Base-by-base conservation (phyloP, 2,888 invertebrate genomes). In the Agrypnus murinus region DNA sequence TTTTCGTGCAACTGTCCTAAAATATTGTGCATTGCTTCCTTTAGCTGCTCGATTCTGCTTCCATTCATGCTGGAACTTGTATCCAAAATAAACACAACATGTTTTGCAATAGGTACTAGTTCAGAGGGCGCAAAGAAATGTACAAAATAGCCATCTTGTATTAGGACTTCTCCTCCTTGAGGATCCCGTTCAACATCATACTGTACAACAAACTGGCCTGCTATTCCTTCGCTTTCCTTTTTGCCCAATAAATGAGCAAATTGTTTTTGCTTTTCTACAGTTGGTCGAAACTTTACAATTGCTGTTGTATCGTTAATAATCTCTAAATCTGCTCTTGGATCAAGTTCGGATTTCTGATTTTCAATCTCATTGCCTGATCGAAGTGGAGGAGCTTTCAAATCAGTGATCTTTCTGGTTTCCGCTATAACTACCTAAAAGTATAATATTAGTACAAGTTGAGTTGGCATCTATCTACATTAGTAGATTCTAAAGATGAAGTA, bases 31-130 rank as follows among this genome's bases (percentile, higher is more conserved):
- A 93, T 92, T 19, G 93, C 92, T 65, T 89, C 88, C 62, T 89
- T 88, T n/a, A 92, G 84, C 83, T 93, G 92, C 15, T 86, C 83
- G 45, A 93, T 88, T 84, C 92, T 92, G 59, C 86, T 86, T 25
- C 90, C 93, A 76, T 86, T 86, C 93, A 93, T 94, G 57, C 93
- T 93, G 5, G 93, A 92, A 32, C 92, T 92, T 0, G 91, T 90
- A 81, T 94, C 93, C 78, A 94, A 85, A n/a, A 93, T 91, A 81
- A 94, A 94, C 8, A 93, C 87, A 6, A 92, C 90, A 78, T 91
- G 89, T 81, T 93, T 93, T 70, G 86, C 87, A 55, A 92, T 84
- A 1, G 90, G 87, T n/a, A 86, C 85, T 68, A 91, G 81, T 19
- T 89, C 87, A 1, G 85, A 82, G 0, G 93, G 93, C 7, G 92